A percentile compares a stretch with the other conserved stretches of the same genome.
Evolutionary conservation across 2,888 invertebrate genomes (phyloP).

Genomic region (Harpalus rufipes): DNA sequence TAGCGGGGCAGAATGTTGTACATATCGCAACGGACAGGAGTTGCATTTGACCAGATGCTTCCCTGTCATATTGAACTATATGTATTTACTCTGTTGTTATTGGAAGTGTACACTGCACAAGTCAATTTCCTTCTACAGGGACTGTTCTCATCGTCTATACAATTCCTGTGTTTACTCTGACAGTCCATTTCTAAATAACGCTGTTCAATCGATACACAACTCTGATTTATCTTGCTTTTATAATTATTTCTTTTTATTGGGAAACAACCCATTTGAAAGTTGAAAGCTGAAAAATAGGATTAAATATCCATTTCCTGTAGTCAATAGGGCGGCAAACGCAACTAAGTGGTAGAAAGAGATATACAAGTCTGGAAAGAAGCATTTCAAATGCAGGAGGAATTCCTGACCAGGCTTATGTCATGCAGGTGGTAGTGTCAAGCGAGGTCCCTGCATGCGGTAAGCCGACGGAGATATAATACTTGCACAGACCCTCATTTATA

Average conservation of each 20-base stretch:
- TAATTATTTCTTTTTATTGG: background rate
- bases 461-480: background rate
- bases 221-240: background rate
- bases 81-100: conserved; percentile 45
- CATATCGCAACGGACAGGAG: conserved; percentile 16
- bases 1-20: background rate
- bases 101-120: conserved; percentile 47
- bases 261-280: conserved; percentile 36
- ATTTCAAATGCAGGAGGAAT: conserved; percentile 37
- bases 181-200: conserved; percentile 21
- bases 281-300: conserved; percentile 58
- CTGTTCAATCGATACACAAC: background rate
- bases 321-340: conserved; percentile 43
- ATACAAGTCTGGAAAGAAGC: conserved; percentile 20
- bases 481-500: no score
- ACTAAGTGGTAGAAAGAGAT: background rate
- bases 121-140: conserved; percentile 42
- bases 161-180: conserved; percentile 10
- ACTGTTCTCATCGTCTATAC: conserved; percentile 20
- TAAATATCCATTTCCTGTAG: conserved; percentile 51
- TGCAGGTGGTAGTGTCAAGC: conserved; percentile 52
- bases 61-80: conserved; percentile 39
- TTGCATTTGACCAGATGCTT: conserved; percentile 40
- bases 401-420: conserved; percentile 45
- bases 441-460: conserved; percentile 22